Evolutionary conservation across 2,113 vertebrate species (phyloP).

Genomic region (Sardina pilchardus): DNA sequence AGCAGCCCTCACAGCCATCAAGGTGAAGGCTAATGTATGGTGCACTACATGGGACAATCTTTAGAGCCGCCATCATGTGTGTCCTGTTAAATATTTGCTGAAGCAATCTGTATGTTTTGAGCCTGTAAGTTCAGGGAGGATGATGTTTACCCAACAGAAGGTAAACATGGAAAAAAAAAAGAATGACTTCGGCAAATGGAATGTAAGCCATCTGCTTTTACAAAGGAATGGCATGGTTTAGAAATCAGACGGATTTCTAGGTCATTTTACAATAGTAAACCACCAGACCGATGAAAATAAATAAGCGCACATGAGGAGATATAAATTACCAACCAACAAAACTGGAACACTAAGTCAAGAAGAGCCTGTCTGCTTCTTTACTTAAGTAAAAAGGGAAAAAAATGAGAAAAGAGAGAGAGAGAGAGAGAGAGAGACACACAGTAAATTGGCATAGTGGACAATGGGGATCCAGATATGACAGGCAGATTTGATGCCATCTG

Average conservation of each 20-base stretch:
- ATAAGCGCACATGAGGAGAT: too few relatives aligned
- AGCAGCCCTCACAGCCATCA: neutral
- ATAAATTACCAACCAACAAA: too few relatives aligned
- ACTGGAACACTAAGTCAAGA: too few relatives aligned
- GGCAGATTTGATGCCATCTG: too few relatives aligned
- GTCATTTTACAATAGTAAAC: too few relatives aligned
- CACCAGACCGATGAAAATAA: neutral
- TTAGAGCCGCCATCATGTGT: neutral
- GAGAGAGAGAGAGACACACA: too few relatives aligned
- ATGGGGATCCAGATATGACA: too few relatives aligned
- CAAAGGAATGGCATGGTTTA: neutral
- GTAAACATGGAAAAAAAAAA: neutral
- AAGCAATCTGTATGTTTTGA: neutral
- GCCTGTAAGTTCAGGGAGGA: neutral
- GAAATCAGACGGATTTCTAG: neutral
- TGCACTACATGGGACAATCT: neutral
- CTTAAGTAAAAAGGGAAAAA: too few relatives aligned
- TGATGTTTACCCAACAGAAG: neutral
- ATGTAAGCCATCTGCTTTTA: neutral
- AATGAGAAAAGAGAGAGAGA: too few relatives aligned
- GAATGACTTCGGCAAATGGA: neutral
- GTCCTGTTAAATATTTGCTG: neutral
- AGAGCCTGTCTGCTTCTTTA: too few relatives aligned
- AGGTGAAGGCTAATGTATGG: neutral
- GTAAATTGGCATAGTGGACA: too few relatives aligned